Base-by-base conservation (phyloP, 1,140 invertebrate species). In the Phenacoccus solenopsis region DNA sequence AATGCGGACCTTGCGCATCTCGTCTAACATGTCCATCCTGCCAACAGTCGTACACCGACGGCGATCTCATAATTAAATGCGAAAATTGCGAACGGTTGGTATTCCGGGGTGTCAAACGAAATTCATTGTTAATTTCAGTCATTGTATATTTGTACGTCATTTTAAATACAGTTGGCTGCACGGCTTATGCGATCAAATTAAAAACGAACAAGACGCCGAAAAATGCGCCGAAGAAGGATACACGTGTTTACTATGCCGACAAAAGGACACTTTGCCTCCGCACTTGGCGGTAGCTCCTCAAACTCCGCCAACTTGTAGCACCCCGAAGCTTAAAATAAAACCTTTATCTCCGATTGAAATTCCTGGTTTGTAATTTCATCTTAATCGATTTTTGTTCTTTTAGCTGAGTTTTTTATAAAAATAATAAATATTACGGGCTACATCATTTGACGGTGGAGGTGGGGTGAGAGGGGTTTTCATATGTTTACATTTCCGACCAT, bases 51-150 rank as follows among this genome's bases (percentile, higher is more conserved):
- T 99, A 99, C 79, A 84, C 79, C 38, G 93, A 97, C 70, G 91
- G 89, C 4, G 95, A 99, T 76, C 83, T 98, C 25, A 94, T 99
- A 68, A 95, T 99, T 72, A 91, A 98, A 77, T 99, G 97, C 81
- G 84, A 87, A 28, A 86, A 88, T 32, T 99, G 97, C 81, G 86
- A 90, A 70, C 85, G 87, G 82, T 87, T 76, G 74, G 72, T 73
- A 64, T 25, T n/a, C 13, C 16, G 25, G 4, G 10, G 22, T 30
- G 35, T 49, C 5, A 32, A 32, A 68, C 5, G 22, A 10, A n/a
- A 10, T 38, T 38, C 1, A 27, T 67, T 68, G 12, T 21, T 12
- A 25, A 7, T 68, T 64, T 61, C 56, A 70, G 61, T 4, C 25
- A 9, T 22, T 20, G 10, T 25, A 64, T 59, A 56, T 24, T 25